Percentiles rank a stretch among this genome's conserved stretches.
These are phyloP conservation scores for Leistus spinibarbis DNA, from an alignment of 2,888 invertebrate genomes.

Conservation along the genomic window DNA sequence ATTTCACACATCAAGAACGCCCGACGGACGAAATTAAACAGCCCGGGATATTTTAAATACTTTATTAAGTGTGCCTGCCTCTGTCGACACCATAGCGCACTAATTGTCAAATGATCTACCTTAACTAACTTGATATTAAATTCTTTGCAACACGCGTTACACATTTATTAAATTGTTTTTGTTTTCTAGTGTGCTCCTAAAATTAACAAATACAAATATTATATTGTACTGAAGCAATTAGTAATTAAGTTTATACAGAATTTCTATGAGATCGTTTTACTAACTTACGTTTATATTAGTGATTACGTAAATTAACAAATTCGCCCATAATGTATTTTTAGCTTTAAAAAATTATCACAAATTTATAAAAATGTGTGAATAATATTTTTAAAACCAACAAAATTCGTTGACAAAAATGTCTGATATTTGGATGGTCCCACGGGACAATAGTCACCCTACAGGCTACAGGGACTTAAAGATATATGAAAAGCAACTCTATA, in stretches of 20 bases:
- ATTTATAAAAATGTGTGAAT: no score
- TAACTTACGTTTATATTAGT: no score
- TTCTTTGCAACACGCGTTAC: not conserved
- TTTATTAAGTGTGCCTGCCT: not conserved
- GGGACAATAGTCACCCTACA: not conserved
- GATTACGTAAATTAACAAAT: no score
- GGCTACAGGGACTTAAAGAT: not conserved
- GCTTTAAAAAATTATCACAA: no score
- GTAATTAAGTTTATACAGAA: no score
- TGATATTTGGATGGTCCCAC: not conserved
- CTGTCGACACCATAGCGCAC: not conserved
- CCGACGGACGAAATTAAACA: not conserved
- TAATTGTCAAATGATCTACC: not conserved
- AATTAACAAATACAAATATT: no score
- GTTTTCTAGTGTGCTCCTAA: not conserved
- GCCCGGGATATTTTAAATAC: not conserved
- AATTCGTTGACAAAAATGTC: not conserved
- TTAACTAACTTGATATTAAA: not conserved
- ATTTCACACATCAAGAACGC: slow-evolving; percentile 7
- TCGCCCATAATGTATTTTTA: no score
- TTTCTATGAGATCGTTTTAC: no score
- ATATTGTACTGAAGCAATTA: no score
- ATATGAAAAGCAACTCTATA: not conserved
- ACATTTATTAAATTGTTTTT: not conserved
- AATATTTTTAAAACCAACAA: no score